phyloP scores from a whole-genome alignment of 1,140 invertebrate genomes.

The Brachionus plicatilis region DNA sequence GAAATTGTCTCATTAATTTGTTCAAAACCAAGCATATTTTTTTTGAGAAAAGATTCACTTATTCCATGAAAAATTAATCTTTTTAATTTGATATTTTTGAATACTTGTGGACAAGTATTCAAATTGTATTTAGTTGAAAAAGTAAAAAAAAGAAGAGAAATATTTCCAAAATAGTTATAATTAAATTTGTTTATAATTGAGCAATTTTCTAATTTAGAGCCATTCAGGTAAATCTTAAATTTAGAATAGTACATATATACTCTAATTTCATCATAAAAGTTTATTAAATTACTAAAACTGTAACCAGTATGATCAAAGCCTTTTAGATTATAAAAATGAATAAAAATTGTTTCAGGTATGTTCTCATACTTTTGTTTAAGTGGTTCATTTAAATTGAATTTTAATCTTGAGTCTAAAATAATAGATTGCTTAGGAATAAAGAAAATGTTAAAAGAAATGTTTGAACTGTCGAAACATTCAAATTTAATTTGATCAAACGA shows the following conservation, averaged over 20 bases:
- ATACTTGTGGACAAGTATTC: neutral
- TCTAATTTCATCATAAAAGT: neutral
- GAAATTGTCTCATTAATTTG: neutral
- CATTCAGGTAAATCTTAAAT: neutral
- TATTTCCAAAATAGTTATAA: neutral
- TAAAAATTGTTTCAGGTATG: neutral
- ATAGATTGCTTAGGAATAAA: neutral
- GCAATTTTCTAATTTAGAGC: neutral
- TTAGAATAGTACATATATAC: neutral
- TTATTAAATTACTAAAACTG: neutral
- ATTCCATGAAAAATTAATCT: neutral
- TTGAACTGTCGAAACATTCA: neutral
- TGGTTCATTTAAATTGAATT: neutral
- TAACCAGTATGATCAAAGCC: neutral
- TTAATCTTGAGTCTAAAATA: neutral
- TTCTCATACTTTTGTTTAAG: neutral
- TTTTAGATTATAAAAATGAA: neutral
- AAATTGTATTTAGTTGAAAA: neutral
- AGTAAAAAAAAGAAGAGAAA: neutral
- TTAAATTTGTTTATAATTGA: neutral
- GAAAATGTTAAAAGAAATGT: neutral
- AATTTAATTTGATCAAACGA: conserved; percentile 1
- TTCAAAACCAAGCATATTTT: neutral
- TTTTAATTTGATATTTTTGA: neutral
- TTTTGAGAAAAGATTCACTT: neutral